Conservation (phyloP, 2,113 vertebrate genomes). For the Cynoglossus semilaevis region DNA sequence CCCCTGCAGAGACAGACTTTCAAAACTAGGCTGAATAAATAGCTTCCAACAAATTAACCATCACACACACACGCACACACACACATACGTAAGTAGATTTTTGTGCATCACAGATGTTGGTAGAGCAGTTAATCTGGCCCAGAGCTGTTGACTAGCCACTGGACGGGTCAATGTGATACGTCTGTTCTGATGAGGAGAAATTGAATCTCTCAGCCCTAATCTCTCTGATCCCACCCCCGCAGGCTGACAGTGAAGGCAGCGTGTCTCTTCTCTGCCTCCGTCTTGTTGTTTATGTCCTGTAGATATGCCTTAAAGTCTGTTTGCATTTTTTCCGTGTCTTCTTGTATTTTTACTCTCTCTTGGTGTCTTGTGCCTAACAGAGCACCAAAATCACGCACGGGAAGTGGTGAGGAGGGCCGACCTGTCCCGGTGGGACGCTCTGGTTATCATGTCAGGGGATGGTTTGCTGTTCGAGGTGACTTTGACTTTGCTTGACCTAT, state of each 20-base stretch:
- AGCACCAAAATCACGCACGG: constrained; percentile 82
- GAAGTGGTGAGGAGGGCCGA: constrained; percentile 82
- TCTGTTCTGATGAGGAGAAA: constrained; percentile 52
- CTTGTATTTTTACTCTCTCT: background rate
- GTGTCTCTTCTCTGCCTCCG: constrained; percentile 33
- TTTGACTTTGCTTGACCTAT: background rate
- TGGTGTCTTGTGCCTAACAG: constrained; percentile 60
- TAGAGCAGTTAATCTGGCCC: constrained; percentile 47
- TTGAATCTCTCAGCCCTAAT: constrained; percentile 59
- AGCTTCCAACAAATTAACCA: constrained; percentile 46
- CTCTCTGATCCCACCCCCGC: constrained; percentile 50
- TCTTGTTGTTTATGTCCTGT: constrained; percentile 15
- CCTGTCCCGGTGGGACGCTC: constrained; percentile 80
- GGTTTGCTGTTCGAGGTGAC: constrained; percentile 86
- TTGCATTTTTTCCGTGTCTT: background rate
- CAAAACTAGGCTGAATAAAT: constrained; percentile 50
- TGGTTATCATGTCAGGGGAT: constrained; percentile 87
- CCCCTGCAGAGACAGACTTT: constrained; percentile 43
- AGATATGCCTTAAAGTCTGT: constrained; percentile 10
- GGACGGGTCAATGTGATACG: constrained; percentile 57
- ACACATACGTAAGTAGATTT: constrained; percentile 31
- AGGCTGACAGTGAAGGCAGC: constrained; percentile 35
- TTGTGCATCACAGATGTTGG: constrained; percentile 59
- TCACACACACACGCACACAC: constrained; percentile 9
- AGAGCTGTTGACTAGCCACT: constrained; percentile 53